Conservation (phyloP, 2,113 vertebrate genomes). For the Pogona vitticeps region DNA sequence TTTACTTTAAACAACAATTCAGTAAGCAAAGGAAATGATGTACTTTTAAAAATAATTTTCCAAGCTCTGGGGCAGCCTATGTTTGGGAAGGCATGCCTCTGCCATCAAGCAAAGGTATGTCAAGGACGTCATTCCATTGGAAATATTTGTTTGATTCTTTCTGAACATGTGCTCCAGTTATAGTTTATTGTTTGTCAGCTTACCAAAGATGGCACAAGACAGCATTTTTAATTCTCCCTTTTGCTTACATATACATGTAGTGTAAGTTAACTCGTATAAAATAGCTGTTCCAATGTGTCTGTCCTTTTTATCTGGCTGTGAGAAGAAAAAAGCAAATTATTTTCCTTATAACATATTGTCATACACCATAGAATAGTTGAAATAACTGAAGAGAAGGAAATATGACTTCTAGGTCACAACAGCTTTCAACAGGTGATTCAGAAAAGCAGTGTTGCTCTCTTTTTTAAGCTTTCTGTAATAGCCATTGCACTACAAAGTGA, state of each 20-base stretch:
- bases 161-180: not conserved
- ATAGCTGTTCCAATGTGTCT: not conserved
- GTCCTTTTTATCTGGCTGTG: not conserved
- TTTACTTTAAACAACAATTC: no score
- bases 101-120: not conserved
- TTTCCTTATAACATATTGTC: not conserved
- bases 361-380: not conserved
- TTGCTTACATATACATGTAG: not conserved
- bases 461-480: slow-evolving; percentile 4
- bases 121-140: not conserved
- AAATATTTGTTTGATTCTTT: not conserved
- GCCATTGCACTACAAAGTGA: not conserved
- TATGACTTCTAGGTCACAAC: not conserved
- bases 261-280: not conserved
- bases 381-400: not conserved
- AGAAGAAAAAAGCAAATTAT: not conserved
- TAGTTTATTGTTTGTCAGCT: not conserved
- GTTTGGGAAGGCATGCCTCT: not conserved
- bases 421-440: slow-evolving; percentile 4
- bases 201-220: not conserved
- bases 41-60: no score
- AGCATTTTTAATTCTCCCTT: not conserved
- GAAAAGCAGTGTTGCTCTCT: not conserved
- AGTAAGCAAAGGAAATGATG: no score
- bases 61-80: not conserved